Evolutionary conservation across 1,140 invertebrate genomes (phyloP).

Genomic region (Magallana gigas): DNA sequence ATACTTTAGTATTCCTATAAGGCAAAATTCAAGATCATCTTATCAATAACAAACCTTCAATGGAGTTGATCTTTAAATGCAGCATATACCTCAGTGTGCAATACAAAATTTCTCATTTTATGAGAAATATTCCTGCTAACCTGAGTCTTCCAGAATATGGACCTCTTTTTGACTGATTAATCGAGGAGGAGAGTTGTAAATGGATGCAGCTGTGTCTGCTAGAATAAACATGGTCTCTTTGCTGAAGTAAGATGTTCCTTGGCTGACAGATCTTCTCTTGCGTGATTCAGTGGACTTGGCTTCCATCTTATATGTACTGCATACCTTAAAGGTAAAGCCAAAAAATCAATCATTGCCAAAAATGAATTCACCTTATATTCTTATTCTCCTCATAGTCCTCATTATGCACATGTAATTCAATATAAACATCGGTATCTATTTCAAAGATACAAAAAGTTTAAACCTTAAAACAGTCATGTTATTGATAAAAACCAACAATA

Average conservation of each 20-base stretch:
- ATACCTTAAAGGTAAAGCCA: neutral
- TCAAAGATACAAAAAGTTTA: too few species aligned
- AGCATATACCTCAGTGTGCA: too few species aligned
- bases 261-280: neutral
- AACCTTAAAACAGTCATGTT: too few species aligned
- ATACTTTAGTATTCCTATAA: constrained; percentile 27
- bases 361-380: neutral
- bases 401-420: too few species aligned
- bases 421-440: too few species aligned
- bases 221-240: constrained; percentile 47
- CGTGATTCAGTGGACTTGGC: neutral
- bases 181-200: constrained; percentile 47
- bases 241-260: neutral
- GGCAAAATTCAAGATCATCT: neutral
- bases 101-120: too few species aligned
- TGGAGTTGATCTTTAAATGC: too few species aligned
- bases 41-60: too few species aligned
- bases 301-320: constrained; percentile 38
- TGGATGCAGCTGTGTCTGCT: constrained; percentile 27
- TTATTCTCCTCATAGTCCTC: neutral
- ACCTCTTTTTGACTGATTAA: constrained; percentile 35
- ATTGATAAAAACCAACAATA: neutral
- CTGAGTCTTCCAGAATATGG: constrained; percentile 47
- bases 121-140: neutral
- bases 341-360: neutral